Base-by-base conservation (phyloP, 1,140 invertebrate genomes). In the Liolophura sinensis region DNA sequence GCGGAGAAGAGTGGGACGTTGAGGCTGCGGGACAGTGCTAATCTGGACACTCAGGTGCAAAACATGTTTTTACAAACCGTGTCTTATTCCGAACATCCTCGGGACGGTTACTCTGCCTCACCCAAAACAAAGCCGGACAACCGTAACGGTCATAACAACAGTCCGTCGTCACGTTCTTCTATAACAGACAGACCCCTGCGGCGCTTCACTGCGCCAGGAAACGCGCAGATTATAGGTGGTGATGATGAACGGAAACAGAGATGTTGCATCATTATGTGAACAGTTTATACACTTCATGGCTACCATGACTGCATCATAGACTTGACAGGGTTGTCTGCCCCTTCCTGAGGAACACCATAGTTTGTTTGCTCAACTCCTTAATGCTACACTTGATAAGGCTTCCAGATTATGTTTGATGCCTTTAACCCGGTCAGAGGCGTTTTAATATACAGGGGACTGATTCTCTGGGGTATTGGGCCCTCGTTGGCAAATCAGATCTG, bases 191-290 rank as follows among this genome's bases (percentile, higher is more conserved):
- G 55, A 48, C 75, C 72, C 52, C 49, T 73, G 20, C 55, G 67
- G n/a, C 68, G 67, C 48, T 77, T 71, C 59, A 71, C 73, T 24
- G 73, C 71, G 0, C 73, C 75, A 0, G 40, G 64, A 0, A 63
- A 66, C 62, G 58, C 65, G 0, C 70, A 71, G 0, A 69, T 73
- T n/a, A 68, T 77, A 15, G 75, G 75, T 22, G 73, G 60, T 27
- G 68, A 70, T 54, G 72, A 77, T 11, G 73, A 78, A 15, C 31
- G 9, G 9, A 76, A 79, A 49, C 63, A 72, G 22, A 68, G 65
- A 14, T 79, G 77, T 65, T 79, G 77, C 75, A 69, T 72, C 52
- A 71, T 79, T 22, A 72, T 74, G 65, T 78, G 69, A 75, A 40
- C 31, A 40, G 31, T 40, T 40, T 3, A 40, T n/a, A 40, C 31